Evolutionary conservation across 2,888 invertebrate species (phyloP), one percentile per base, ranked within the genome.

Genomic region (Apodemia mormo): DNA sequence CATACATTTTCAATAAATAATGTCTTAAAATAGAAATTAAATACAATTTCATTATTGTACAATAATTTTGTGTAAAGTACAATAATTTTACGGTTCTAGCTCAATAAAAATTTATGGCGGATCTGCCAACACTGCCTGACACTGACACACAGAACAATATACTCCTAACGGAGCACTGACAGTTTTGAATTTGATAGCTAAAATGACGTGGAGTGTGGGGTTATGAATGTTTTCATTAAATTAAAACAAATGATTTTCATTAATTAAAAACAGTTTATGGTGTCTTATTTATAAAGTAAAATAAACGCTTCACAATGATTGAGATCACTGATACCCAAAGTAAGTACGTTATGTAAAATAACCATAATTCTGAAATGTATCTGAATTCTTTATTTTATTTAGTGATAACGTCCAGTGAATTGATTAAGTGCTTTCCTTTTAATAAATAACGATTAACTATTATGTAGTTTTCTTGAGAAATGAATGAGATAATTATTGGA

Each of bases 261-360:
- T 77, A 78, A 73, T 79, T 76, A 74, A 70, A 49, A 43, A 66
- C 71, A 72, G 71, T 72, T 72, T 73, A 71, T 70, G 54, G 56
- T 66, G 33, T 73, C 69, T 69, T 74, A 76, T 68, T 66, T 70
- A 45, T 68, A 54, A 56, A 52, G 66, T 61, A 71, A 78, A 73
- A 74, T 78, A 78, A 69, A 67, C 66, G 37, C 7, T 74, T 72
- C 80, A 94, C 87, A 82, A 97, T 97, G 97, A 96, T 97, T 85
- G 96, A 97, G 88, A 95, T 97, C 81, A 95, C 96, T 75, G 97
- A 97, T 82, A 95, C 96, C 43, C 97, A 97, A 91, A 97, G 97
- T 97, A 92, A 95, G 96, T 94, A 80, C 30, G 8, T 54, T 54
- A 2, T 54, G 3, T 54, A 22, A n/a, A 4, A 52, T 6, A 54